Evolutionary conservation across 2,888 invertebrate genomes (phyloP), one percentile per base, ranked within the genome.

Genomic region (Sphaerophoria rueppellii): DNA sequence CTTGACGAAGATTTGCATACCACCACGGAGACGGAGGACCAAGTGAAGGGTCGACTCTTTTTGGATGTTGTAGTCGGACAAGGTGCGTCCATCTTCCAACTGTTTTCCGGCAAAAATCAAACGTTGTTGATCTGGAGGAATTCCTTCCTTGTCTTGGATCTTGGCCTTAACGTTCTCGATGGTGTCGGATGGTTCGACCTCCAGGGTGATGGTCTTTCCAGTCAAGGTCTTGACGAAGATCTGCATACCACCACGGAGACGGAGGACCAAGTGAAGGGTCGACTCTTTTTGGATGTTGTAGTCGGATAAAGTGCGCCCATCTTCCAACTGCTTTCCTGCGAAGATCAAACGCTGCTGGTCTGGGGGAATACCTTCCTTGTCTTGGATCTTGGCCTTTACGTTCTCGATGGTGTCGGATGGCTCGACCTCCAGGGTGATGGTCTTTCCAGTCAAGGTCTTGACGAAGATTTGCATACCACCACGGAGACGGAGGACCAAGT

Each of bases 201-300:
- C 90, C 82, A 90, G 86, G 12, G 89, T 89, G 74, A 90, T 90
- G 85, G 90, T 90, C 76, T 90, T 90, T 35, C 90, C 90, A 6
- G 90, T 90, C 75, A 90, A 87, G 0, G 88, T 88, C 55, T 88
- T 88, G 0, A 88, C 88, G 67, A 88, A 88, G 73, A 88, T 88
- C 34, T 88, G 88, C 88, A 88, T 88, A 43, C 88, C 88, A 48
- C 88, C 88, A 5, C 88, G 87, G 0, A 88, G 86, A 83, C 88
- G 87, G n/a, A 88, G 79, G 2, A 88, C 88, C 78, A 88, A 86
- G 4, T 88, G 88, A 1, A 88, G 82, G 0, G 88, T 88, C 0
- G 88, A 88, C 43, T 96, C 96, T 92, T 97, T 97, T 92, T 98
- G 97, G 90, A 98, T 97, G 92, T 97, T 97, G 92, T 97, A 97